Conservation (phyloP, 2,797 vertebrate genomes). For the Champsocephalus esox region DNA sequence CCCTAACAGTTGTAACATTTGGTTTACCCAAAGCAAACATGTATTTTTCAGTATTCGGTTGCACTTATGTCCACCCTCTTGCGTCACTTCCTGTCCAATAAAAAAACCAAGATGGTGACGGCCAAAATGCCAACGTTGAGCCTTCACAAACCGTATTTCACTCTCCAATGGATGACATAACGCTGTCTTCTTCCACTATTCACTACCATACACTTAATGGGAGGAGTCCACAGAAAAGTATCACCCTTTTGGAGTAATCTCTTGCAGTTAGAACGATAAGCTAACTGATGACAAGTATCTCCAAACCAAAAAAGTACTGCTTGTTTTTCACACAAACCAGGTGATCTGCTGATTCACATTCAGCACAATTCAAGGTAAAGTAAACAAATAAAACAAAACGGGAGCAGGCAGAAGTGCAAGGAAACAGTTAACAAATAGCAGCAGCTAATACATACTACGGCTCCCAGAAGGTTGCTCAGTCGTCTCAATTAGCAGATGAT, state of each 20-base stretch:
- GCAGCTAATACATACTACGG: neutral
- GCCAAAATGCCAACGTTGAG: too few species aligned
- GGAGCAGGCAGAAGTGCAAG: neutral
- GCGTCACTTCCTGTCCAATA: too few species aligned
- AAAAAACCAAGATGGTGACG: too few species aligned
- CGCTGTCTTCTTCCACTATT: too few species aligned
- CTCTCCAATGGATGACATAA: too few species aligned
- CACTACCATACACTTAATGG: too few species aligned
- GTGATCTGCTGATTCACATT: neutral
- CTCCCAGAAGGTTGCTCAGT: neutral
- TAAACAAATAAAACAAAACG: neutral
- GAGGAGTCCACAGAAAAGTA: neutral
- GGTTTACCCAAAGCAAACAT: too few species aligned
- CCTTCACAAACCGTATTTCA: too few species aligned
- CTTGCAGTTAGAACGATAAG: neutral
- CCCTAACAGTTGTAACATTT: too few species aligned
- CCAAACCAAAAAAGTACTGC: neutral
- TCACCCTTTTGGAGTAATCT: too few species aligned
- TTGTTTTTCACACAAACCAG: neutral
- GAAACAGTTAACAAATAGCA: conserved; percentile 3
- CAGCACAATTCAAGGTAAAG: neutral
- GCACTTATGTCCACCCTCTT: too few species aligned
- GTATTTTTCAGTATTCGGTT: too few species aligned
- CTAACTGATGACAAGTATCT: neutral
- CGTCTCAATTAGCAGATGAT: neutral